Conservation (phyloP, 2,113 vertebrate species). For the Struthidea cinerea region DNA sequence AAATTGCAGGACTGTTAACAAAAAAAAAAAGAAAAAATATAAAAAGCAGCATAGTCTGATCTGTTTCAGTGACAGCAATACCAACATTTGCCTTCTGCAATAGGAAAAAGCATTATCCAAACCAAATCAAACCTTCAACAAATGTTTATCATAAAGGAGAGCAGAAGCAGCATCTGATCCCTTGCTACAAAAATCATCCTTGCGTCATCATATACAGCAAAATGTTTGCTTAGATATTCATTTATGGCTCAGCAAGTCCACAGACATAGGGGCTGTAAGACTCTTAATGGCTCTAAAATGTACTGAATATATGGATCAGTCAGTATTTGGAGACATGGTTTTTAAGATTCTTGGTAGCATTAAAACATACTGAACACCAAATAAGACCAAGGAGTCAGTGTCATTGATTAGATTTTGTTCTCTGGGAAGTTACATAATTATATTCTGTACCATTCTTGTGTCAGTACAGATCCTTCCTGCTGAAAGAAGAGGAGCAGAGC, state of each 20-base stretch:
- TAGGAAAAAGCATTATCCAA: not conserved
- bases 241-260: not conserved
- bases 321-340: not conserved
- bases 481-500: constrained; percentile 87
- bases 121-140: not conserved
- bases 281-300: not conserved
- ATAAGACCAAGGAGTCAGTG: not conserved
- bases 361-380: not conserved
- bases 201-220: not conserved
- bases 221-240: not conserved
- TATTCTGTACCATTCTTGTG: not conserved
- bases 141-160: not conserved
- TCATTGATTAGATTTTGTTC: not conserved
- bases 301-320: not conserved
- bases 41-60: not conserved
- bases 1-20: not conserved
- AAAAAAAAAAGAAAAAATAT: not conserved
- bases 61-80: not conserved
- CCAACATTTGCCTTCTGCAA: not conserved
- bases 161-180: not conserved
- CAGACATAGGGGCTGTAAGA: not conserved
- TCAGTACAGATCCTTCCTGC: constrained; percentile 73
- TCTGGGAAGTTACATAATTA: not conserved
- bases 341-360: not conserved
- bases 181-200: not conserved